These are phyloP conservation scores for Brienomyrus brachyistius DNA, from an alignment of 2,113 vertebrate genomes.

Conservation along the genomic window DNA sequence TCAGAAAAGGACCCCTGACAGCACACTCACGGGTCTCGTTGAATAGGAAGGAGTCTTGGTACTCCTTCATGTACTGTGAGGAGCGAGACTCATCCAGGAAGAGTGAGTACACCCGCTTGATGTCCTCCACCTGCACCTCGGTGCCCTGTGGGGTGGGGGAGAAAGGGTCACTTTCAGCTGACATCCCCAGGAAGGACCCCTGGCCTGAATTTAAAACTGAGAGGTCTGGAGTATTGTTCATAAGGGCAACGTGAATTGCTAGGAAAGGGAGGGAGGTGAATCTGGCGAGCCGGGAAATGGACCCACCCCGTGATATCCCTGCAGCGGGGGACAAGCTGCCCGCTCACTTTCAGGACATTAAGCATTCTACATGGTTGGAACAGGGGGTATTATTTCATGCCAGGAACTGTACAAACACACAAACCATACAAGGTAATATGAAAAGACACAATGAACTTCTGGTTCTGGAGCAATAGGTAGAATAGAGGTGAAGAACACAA, in stretches of 20 bases:
- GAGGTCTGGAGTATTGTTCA: neutral
- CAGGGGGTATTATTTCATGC: neutral
- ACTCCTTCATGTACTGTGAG: slow-evolving; percentile 90
- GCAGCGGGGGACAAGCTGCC: neutral
- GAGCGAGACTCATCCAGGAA: slow-evolving; percentile 84
- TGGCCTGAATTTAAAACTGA: neutral
- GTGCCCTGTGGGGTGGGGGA: slow-evolving; percentile 61
- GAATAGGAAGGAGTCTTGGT: slow-evolving; percentile 87
- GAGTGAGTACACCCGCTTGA: slow-evolving; percentile 83
- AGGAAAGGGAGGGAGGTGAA: too few relatives aligned
- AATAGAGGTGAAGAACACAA: too few relatives aligned
- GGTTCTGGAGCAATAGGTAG: neutral
- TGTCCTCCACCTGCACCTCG: slow-evolving; percentile 87
- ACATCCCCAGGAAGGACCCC: neutral
- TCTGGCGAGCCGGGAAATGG: neutral
- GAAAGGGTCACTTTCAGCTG: neutral
- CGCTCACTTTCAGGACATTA: neutral
- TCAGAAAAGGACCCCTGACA: neutral
- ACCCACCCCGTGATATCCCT: neutral
- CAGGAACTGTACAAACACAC: neutral
- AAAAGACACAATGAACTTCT: neutral
- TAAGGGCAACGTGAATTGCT: neutral
- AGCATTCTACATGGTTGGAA: neutral
- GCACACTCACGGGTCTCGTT: slow-evolving; percentile 79
- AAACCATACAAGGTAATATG: neutral